phyloP scores from a whole-genome alignment of 1,140 invertebrate genomes.

The Drosophila teissieri region DNA sequence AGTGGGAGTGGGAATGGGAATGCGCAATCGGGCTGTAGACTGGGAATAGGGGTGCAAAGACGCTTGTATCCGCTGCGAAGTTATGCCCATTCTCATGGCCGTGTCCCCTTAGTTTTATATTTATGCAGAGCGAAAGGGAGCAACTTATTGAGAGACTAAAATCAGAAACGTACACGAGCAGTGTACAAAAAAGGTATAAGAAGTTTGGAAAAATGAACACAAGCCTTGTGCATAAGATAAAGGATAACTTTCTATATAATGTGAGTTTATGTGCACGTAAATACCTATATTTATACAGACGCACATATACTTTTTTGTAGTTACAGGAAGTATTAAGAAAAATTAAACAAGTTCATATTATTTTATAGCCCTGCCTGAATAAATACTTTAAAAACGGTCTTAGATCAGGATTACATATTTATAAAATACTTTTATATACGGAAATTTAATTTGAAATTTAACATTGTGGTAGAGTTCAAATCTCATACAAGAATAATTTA shows the following conservation, averaged over 20 bases:
- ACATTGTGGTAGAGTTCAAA: too few relatives aligned
- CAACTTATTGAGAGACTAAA: slow-evolving; percentile 21
- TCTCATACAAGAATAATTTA: too few relatives aligned
- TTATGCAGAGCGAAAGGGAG: slow-evolving; percentile 28
- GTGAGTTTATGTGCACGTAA: neutral
- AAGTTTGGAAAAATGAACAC: slow-evolving; percentile 55
- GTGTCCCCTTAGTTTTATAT: slow-evolving; percentile 8
- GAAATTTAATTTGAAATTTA: too few relatives aligned
- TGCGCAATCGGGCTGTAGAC: neutral
- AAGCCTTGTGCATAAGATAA: slow-evolving; percentile 60
- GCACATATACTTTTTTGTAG: neutral
- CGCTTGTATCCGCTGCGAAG: slow-evolving; percentile 10
- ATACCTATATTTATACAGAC: neutral
- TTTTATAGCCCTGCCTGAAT: too few relatives aligned
- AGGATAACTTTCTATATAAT: slow-evolving; percentile 43
- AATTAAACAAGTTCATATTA: too few relatives aligned
- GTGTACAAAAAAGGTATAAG: too few relatives aligned
- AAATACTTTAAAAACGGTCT: too few relatives aligned
- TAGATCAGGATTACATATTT: too few relatives aligned
- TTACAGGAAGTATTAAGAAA: neutral
- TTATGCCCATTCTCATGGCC: slow-evolving; percentile 12
- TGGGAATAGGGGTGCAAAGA: neutral
- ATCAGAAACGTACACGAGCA: slow-evolving; percentile 4
- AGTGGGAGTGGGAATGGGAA: slow-evolving; percentile 10
- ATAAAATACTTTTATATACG: too few relatives aligned